Percentiles rank a stretch among this genome's conserved stretches.
Evolutionary conservation across 2,797 vertebrate genomes (phyloP).

Genomic region (Lophius americanus): DNA sequence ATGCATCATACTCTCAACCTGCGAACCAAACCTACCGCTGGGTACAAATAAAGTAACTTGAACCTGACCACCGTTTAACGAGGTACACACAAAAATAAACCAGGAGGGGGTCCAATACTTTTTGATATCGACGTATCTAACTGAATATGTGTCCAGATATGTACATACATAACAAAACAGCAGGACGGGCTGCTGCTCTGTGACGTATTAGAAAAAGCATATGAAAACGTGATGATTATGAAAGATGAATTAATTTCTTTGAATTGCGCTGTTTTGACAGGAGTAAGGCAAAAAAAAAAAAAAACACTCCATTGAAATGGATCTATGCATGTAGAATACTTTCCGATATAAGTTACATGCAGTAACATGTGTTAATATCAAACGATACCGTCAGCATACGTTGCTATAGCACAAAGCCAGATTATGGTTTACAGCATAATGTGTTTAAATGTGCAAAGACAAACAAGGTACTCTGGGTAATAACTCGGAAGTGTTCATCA

Average conservation of each 20-base stretch:
- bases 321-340: constrained; percentile 62
- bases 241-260: constrained; percentile 30
- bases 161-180: constrained; percentile 11
- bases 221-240: constrained; percentile 36
- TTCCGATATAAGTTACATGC: constrained; percentile 64
- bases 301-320: constrained; percentile 29
- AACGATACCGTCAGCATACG: constrained; percentile 51
- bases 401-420: constrained; percentile 56
- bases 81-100: too few relatives aligned
- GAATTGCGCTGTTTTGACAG: constrained; percentile 59
- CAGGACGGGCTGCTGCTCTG: constrained; percentile 9
- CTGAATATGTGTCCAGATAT: background rate
- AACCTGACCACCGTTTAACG: too few relatives aligned
- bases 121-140: too few relatives aligned
- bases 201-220: constrained; percentile 7
- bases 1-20: too few relatives aligned
- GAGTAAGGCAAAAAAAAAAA: constrained; percentile 42
- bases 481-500: constrained; percentile 36
- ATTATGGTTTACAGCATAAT: constrained; percentile 61
- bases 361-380: constrained; percentile 40
- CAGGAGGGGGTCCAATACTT: too few relatives aligned
- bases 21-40: too few relatives aligned
- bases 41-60: too few relatives aligned
- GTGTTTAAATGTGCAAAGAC: constrained; percentile 68
- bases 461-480: constrained; percentile 49